phyloP scores from a whole-genome alignment of 2,888 invertebrate genomes.

The Amphimallon solstitiale region DNA sequence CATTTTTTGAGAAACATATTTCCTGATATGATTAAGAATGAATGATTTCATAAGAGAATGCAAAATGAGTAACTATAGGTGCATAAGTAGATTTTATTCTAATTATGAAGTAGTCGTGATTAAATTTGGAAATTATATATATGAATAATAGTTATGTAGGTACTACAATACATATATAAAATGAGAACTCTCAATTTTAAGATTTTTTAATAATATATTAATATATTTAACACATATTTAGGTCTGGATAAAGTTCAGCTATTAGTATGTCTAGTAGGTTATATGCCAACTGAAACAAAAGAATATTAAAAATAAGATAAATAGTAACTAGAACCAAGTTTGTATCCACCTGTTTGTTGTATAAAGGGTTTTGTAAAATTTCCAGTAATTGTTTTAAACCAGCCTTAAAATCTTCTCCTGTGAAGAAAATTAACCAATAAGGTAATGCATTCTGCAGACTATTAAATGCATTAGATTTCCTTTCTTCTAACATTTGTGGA shows the following conservation, averaged over 20 bases:
- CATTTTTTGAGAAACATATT: too few species aligned
- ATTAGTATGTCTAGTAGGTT: conserved; percentile 80
- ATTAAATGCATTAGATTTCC: conserved; percentile 61
- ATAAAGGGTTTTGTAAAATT: conserved; percentile 67
- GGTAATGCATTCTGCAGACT: conserved; percentile 61
- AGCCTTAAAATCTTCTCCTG: conserved; percentile 60
- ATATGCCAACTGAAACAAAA: conserved; percentile 72
- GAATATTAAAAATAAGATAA: conserved; percentile 37
- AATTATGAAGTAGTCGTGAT: too few species aligned
- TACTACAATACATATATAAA: too few species aligned
- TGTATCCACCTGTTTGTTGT: conserved; percentile 70
- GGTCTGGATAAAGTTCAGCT: conserved; percentile 80
- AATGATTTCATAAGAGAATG: too few species aligned
- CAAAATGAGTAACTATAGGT: too few species aligned
- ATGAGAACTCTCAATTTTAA: too few species aligned
- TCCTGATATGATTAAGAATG: too few species aligned
- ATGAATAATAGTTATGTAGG: too few species aligned
- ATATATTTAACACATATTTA: conserved; percentile 36
- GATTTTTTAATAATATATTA: background rate
- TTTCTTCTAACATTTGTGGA: conserved; percentile 56
- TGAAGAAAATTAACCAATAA: conserved; percentile 55
- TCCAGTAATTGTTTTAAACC: conserved; percentile 64
- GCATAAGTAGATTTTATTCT: too few species aligned
- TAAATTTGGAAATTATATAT: too few species aligned
- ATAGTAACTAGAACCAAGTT: background rate